A percentile compares a stretch with the other conserved stretches of the same genome.
Evolutionary conservation across 1,140 invertebrate genomes (phyloP).

Genomic region (Heliconius hewitsoni): DNA sequence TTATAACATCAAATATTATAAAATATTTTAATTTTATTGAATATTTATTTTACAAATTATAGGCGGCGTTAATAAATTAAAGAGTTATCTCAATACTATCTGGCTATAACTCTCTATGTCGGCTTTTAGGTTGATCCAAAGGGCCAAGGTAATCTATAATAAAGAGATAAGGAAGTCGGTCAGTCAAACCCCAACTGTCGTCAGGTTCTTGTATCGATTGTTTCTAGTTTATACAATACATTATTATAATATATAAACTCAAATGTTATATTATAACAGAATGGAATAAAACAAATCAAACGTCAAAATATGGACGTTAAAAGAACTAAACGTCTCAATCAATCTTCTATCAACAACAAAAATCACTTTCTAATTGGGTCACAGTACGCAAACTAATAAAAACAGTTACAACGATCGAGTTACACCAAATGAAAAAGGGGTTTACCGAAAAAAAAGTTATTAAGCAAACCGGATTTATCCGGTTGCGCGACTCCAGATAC

Average conservation of each 20-base stretch:
- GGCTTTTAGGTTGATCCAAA: constrained; percentile 35
- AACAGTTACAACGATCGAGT: constrained; percentile 30
- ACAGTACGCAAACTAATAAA: constrained; percentile 23
- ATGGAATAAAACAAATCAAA: too few relatives aligned
- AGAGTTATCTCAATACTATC: constrained; percentile 32
- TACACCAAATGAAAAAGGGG: constrained; percentile 33
- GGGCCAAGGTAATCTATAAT: constrained; percentile 30
- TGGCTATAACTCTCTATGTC: constrained; percentile 27
- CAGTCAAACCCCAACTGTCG: constrained; percentile 23
- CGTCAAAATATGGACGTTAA: not conserved
- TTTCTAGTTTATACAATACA: too few relatives aligned
- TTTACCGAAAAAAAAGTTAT: constrained; percentile 41
- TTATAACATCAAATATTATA: not conserved
- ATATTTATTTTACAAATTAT: constrained; percentile 25
- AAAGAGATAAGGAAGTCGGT: constrained; percentile 32
- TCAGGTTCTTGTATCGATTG: not conserved
- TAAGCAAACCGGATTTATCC: constrained; percentile 45
- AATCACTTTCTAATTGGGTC: not conserved
- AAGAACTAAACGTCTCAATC: not conserved
- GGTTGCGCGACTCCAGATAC: constrained; percentile 43
- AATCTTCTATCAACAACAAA: not conserved
- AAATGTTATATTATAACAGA: not conserved
- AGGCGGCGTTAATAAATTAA: constrained; percentile 30
- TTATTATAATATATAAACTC: not conserved
- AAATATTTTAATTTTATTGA: not conserved